Evolutionary conservation across 2,888 invertebrate species (phyloP).

Genomic region (Chromoteleia sp.): DNA sequence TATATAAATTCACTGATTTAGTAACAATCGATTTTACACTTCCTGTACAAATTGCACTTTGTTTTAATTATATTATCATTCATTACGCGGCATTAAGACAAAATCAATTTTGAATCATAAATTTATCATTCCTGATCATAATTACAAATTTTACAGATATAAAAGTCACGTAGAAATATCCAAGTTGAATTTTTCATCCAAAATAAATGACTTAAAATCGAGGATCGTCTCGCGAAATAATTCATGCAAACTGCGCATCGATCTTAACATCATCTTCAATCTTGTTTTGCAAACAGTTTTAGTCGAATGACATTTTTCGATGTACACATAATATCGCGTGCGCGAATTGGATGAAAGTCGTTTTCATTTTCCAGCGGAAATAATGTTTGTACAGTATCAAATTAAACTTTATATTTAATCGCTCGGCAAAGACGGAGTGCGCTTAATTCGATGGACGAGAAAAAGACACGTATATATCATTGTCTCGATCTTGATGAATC

Average conservation of each 20-base stretch:
- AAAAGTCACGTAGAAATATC: neutral
- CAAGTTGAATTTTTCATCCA: neutral
- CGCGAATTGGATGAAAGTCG: neutral
- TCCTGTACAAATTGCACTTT: too few species aligned
- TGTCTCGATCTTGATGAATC: slow-evolving; percentile 37
- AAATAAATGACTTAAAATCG: slow-evolving; percentile 1
- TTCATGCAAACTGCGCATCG: slow-evolving; percentile 19
- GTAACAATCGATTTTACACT: too few species aligned
- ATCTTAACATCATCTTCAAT: slow-evolving; percentile 16
- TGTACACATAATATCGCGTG: neutral
- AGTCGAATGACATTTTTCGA: slow-evolving; percentile 1
- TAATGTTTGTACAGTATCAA: neutral
- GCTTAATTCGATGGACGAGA: slow-evolving; percentile 16
- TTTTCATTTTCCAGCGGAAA: neutral
- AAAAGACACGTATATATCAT: slow-evolving; percentile 36
- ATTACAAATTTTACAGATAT: slow-evolving; percentile 1
- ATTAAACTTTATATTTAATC: slow-evolving; percentile 4
- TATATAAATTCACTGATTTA: too few species aligned
- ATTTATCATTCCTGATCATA: neutral
- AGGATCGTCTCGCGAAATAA: neutral
- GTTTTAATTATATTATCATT: too few species aligned
- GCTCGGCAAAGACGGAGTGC: neutral
- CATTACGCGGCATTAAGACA: too few species aligned
- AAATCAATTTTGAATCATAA: neutral
- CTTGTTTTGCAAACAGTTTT: slow-evolving; percentile 29